Percentiles rank a stretch among this genome's conserved stretches.
Evolutionary conservation across 2,888 invertebrate genomes (phyloP).

Genomic region (Lasioglossum lativentre): DNA sequence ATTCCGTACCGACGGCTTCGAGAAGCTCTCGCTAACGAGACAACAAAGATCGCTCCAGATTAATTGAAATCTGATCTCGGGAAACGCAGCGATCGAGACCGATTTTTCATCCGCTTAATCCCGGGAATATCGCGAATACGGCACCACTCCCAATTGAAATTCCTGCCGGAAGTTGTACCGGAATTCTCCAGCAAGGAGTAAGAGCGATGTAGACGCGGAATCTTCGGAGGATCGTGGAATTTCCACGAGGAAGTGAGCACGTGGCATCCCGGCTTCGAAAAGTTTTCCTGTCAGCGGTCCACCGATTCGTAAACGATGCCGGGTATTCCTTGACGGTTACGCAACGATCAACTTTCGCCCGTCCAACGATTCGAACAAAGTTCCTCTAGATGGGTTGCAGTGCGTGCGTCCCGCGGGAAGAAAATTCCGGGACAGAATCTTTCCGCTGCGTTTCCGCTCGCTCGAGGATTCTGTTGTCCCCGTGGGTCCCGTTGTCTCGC

Average conservation of each 20-base stretch:
- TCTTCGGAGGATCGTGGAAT: constrained; percentile 38
- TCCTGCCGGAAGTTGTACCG: constrained; percentile 34
- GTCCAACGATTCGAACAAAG: constrained; percentile 28
- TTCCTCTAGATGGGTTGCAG: neutral
- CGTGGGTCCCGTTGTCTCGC: constrained; percentile 33
- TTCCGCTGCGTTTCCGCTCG: constrained; percentile 17
- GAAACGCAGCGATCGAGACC: neutral
- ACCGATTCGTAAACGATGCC: constrained; percentile 46
- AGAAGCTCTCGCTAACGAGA: neutral
- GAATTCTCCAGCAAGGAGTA: constrained; percentile 29
- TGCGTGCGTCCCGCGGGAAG: constrained; percentile 29
- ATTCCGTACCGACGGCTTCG: neutral
- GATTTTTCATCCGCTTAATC: constrained; percentile 6
- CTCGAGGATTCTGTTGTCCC: constrained; percentile 20
- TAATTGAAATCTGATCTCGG: neutral
- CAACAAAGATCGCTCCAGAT: neutral
- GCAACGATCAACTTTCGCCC: neutral
- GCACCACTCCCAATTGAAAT: constrained; percentile 37
- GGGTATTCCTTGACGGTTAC: constrained; percentile 10
- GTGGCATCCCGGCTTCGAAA: constrained; percentile 53
- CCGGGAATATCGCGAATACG: constrained; percentile 9
- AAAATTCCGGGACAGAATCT: constrained; percentile 24
- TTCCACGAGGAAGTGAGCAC: constrained; percentile 54
- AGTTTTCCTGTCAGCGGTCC: constrained; percentile 46
- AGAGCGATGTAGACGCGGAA: constrained; percentile 20